phyloP scores from a whole-genome alignment of 2,888 invertebrate genomes.

The Apotomis turbidana region DNA sequence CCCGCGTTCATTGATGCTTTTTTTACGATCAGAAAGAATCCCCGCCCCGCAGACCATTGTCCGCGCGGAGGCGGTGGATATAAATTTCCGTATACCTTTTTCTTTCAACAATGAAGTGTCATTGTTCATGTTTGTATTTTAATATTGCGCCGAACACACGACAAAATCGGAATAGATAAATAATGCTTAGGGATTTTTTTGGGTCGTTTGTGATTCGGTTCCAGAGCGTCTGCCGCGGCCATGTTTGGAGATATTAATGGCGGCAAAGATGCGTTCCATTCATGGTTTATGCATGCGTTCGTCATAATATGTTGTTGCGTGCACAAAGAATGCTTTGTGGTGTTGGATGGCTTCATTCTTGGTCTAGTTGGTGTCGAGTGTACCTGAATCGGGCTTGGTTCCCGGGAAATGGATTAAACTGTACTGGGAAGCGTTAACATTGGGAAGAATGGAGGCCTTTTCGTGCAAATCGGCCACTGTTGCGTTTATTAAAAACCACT shows the following conservation, averaged over 20 bases:
- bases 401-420: constrained; percentile 38
- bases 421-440: constrained; percentile 22
- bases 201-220: constrained; percentile 68
- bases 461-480: constrained; percentile 10
- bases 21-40: constrained; percentile 50
- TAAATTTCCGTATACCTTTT: constrained; percentile 68
- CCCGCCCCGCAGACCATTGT: constrained; percentile 64
- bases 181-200: constrained; percentile 70
- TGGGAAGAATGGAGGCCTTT: constrained; percentile 8
- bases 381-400: constrained; percentile 30
- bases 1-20: constrained; percentile 68
- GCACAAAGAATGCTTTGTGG: constrained; percentile 45
- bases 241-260: constrained; percentile 65
- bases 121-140: constrained; percentile 81
- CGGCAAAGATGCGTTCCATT: constrained; percentile 57
- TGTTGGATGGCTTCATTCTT: constrained; percentile 42
- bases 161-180: constrained; percentile 76
- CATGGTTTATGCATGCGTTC: constrained; percentile 51
- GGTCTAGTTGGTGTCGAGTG: constrained; percentile 32
- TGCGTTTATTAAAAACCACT: not conserved
- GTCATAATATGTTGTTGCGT: constrained; percentile 55
- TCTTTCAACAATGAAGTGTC: constrained; percentile 73
- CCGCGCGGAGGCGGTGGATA: constrained; percentile 62
- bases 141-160: constrained; percentile 73
- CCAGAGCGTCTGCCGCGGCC: constrained; percentile 71